Base-by-base conservation (phyloP, 1,140 invertebrate species). In the Paramacrobiotus metropolitanus region DNA sequence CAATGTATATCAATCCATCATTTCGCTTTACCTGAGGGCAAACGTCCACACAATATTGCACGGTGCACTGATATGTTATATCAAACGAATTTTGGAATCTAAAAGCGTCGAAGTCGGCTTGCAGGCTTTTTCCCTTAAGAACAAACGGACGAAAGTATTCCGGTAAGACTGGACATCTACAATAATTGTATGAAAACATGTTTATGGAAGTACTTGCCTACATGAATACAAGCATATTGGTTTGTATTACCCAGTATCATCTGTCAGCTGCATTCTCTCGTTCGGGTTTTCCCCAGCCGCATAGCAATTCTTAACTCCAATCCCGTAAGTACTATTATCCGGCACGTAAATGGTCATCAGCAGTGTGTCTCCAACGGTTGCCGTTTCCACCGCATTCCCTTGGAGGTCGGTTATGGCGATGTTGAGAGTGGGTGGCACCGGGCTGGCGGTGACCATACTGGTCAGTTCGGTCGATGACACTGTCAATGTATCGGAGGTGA, bases 401-500 rank as follows among this genome's bases (percentile, higher is more conserved):
- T 9, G 15, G 4, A 55, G 24, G 24, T 55, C 48, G 24, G 15
- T 15, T 15, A 55, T 55, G 15, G 4, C 48, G 4, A 55, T 24
- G 15, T 15, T 20, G 15, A 55, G 24, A 28, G 15, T 55, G 4
- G 48, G 48, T 24, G 48, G 48, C 24, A 55, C 4, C 15, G 48
- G 24, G 48, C 28, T 55, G 4, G 24, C 9, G 48, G 48, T 55
- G 48, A 55, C 28, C 15, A 9, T 9, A 40, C 9, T 15, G 4
- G 48, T 55, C 15, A 20, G 15, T 4, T 9, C 15, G 15, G 48
- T 15, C 15, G 4, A 20, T 4, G 24, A 9, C 48, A 93, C 90
- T 60, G 88, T 87, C 83, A 92, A 88, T 87, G 92, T 91, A 74
- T 88, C 88, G 75, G 92, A 93, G 9, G 88, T 91, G 63, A 93